Percentiles rank a stretch among this genome's conserved stretches.
These are phyloP conservation scores for Gambelia wislizenii DNA, from an alignment of 2,797 vertebrate species.

Conservation along the genomic window DNA sequence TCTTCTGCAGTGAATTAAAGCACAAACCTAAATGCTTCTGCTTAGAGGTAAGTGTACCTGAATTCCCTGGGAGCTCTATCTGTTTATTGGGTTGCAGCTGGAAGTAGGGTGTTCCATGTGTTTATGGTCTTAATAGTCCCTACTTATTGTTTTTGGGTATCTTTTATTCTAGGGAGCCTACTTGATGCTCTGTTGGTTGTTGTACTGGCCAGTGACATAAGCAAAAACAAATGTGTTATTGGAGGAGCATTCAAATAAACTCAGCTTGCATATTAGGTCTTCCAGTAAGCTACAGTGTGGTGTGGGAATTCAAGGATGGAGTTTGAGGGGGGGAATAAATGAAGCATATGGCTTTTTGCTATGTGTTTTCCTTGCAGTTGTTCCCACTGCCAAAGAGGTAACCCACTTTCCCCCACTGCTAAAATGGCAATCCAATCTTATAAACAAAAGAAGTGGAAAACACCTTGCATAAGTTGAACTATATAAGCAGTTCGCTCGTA, in stretches of 20 bases:
- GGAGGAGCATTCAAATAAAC: not conserved
- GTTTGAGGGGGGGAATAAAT: not conserved
- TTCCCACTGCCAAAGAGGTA: not conserved
- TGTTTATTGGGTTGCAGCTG: not conserved
- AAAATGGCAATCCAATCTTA: not conserved
- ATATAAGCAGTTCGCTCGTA: not conserved
- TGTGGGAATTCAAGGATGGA: not conserved
- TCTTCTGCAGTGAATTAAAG: not conserved
- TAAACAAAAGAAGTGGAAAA: not conserved
- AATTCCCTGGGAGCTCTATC: not conserved
- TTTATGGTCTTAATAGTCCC: not conserved
- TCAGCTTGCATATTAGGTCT: not conserved
- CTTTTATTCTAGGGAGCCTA: not conserved
- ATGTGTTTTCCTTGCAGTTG: not conserved
- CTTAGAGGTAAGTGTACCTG: not conserved
- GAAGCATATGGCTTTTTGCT: not conserved
- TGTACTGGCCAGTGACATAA: not conserved
- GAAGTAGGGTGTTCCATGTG: not conserved
- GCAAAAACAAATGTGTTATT: not conserved
- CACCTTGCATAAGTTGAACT: not conserved
- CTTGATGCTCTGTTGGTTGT: not conserved
- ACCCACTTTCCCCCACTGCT: not conserved
- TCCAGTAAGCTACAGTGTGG: not conserved
- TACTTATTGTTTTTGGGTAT: not conserved
- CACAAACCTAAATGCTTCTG: no score